Evolutionary conservation across 2,888 invertebrate genomes (phyloP), one percentile per base, ranked within the genome.

Genomic region (Melanchra persicariae): DNA sequence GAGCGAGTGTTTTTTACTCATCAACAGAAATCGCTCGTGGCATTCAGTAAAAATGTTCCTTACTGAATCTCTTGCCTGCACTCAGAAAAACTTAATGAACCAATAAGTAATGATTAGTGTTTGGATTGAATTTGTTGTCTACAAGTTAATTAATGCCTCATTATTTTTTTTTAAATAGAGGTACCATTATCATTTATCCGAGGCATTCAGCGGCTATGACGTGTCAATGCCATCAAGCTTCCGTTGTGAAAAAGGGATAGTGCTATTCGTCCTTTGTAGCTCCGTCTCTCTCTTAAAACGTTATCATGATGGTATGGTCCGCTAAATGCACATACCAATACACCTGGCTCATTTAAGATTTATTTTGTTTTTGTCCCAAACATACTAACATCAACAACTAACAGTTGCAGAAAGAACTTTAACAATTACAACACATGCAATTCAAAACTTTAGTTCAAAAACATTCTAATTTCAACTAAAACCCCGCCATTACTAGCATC

Each of bases 401-500:
- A 2, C 9, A 37, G 3, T n/a, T 24, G 9, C 6, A 24, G 6
- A 26, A 57, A 40, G 0, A 51, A 64, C 30, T 57, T 65, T 6
- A n/a, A 58, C 22, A n/a, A 52, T 37, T 34, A 26, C 37, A 51
- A 45, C 49, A 45, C n/a, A 24, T 51, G 24, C 24, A 24, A 19
- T 45, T 7, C 26, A 30, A 55, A 61, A 30, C 24, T 57, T 30
- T 17, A 12, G 19, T 51, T 49, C 5, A 9, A 51, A 69, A 26
- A 74, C 45, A 59, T 51, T 71, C 19, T 58, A 47, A 34, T 54
- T 66, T 30, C n/a, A 59, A 60, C 54, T 30, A 49, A 54, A 52
- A 60, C 22, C 12, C n/a, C 47, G 17, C 30, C 47, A 79, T 63
- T 40, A 43, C 61, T 62, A 80, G 51, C 64, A 65, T 63, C 40